Evolutionary conservation across 2,113 vertebrate genomes (phyloP).

Genomic region (Nothoprocta perdicaria): DNA sequence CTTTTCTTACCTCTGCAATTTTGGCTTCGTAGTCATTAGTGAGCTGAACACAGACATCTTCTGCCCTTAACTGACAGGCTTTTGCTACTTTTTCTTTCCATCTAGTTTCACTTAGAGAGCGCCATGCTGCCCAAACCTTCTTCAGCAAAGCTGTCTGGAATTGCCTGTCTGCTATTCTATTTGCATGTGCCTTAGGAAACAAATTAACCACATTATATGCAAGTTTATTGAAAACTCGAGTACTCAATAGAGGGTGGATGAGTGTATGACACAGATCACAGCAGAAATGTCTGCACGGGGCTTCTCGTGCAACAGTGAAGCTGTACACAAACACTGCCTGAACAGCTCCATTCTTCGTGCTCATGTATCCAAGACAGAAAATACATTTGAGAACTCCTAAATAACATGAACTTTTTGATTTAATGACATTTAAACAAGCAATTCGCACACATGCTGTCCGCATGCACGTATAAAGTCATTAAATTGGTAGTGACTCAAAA

Average conservation of each 20-base stretch:
- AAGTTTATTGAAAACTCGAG: background rate
- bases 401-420: background rate
- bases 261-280: background rate
- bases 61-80: constrained; percentile 88
- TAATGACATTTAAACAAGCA: background rate
- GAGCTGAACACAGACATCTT: constrained; percentile 89
- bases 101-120: constrained; percentile 75
- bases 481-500: background rate
- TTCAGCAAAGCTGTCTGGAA: constrained; percentile 84
- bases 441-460: background rate
- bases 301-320: fast-evolving
- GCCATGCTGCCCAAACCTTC: constrained; percentile 90
- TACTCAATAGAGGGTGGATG: background rate
- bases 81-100: constrained; percentile 89
- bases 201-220: background rate
- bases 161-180: constrained; percentile 82
- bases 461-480: background rate
- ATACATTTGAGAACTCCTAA: fast-evolving
- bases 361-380: fast-evolving
- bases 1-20: constrained; percentile 82
- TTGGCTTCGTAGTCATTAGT: constrained; percentile 88
- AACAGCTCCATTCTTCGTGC: background rate
- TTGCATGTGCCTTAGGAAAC: constrained; percentile 79
- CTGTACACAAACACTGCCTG: background rate
- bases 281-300: background rate